Evolutionary conservation across 1,140 invertebrate genomes (phyloP).

Genomic region (Ceratina australensis): DNA sequence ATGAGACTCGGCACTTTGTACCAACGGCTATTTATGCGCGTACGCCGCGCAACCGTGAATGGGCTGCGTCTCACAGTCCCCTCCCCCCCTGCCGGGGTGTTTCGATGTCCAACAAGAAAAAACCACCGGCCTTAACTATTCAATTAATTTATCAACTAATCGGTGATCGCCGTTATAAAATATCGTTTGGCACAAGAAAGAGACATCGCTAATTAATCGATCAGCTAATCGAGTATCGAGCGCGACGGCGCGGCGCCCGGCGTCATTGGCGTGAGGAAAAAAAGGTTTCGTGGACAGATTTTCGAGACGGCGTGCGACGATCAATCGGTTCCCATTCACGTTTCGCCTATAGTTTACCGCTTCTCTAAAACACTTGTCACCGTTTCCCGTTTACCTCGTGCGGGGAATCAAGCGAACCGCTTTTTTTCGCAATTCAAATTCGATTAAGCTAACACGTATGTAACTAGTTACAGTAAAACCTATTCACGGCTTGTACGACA

Average conservation of each 20-base stretch:
- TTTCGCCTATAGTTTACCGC: neutral
- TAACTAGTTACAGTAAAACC: slow-evolving; percentile 71
- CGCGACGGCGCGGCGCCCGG: slow-evolving; percentile 54
- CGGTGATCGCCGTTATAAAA: too few relatives aligned
- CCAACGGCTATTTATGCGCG: slow-evolving; percentile 60
- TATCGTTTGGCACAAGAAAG: slow-evolving; percentile 2
- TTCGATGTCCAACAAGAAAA: slow-evolving; percentile 19
- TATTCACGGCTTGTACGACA: slow-evolving; percentile 75
- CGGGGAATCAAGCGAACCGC: slow-evolving; percentile 21
- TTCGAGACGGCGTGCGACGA: slow-evolving; percentile 63
- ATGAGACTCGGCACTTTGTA: slow-evolving; percentile 57
- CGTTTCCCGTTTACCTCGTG: neutral
- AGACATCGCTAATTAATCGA: slow-evolving; percentile 38
- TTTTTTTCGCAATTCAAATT: slow-evolving; percentile 42
- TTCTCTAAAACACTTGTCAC: neutral
- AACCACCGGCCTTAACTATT: neutral
- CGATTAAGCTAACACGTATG: slow-evolving; percentile 61
- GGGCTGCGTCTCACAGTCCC: slow-evolving; percentile 15
- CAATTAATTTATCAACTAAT: too few relatives aligned
- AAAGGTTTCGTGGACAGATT: slow-evolving; percentile 70
- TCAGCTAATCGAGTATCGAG: slow-evolving; percentile 23
- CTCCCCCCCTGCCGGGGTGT: slow-evolving; percentile 7
- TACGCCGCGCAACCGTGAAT: slow-evolving; percentile 43
- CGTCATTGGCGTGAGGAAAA: slow-evolving; percentile 67
- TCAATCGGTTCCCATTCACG: slow-evolving; percentile 21